Conservation (phyloP, 1,140 invertebrate species). For the Lethocerus indicus region DNA sequence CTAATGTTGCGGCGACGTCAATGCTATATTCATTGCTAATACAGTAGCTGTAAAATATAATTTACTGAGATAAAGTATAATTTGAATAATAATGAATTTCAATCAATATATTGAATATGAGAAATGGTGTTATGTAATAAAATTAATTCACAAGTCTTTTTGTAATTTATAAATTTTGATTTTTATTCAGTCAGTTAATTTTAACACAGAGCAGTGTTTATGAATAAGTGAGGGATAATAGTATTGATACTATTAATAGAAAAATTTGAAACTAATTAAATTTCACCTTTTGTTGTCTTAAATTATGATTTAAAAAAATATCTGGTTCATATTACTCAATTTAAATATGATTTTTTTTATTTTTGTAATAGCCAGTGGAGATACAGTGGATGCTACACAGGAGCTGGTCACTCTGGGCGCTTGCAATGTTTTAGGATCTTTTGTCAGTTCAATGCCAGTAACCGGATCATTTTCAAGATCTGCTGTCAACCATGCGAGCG, state of each 20-base stretch:
- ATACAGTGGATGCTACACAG: slow-evolving; percentile 63
- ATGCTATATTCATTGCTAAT: no score
- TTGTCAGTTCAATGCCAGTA: slow-evolving; percentile 79
- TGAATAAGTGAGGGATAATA: no score
- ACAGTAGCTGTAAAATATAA: no score
- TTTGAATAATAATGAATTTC: no score
- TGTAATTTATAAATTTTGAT: no score
- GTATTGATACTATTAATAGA: not conserved
- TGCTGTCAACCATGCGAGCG: slow-evolving; percentile 85
- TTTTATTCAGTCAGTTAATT: no score
- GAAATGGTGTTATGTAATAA: no score
- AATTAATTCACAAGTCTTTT: no score
- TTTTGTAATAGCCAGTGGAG: slow-evolving; percentile 37
- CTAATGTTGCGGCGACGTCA: no score
- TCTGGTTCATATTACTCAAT: not conserved
- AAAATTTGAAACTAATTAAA: not conserved
- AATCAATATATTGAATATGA: no score
- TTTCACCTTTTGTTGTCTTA: not conserved
- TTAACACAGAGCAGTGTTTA: no score
- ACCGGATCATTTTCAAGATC: slow-evolving; percentile 83
- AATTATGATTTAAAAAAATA: not conserved
- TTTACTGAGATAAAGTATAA: no score
- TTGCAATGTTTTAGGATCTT: slow-evolving; percentile 77
- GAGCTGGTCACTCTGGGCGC: slow-evolving; percentile 70
- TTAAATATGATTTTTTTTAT: not conserved